phyloP scores from a whole-genome alignment of 2,888 invertebrate genomes.

The Cosmia trapezina region DNA sequence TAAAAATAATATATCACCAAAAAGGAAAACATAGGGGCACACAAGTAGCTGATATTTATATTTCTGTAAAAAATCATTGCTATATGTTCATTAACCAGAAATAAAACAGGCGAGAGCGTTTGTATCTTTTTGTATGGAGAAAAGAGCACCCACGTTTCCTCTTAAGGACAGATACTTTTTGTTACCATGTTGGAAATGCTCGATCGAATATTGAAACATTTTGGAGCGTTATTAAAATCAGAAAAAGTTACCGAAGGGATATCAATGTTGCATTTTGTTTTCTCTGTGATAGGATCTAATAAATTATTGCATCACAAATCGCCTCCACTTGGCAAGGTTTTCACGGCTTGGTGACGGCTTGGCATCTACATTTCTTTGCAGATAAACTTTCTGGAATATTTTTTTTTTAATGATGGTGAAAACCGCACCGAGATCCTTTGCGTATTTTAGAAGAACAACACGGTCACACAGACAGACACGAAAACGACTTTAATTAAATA shows the following conservation, averaged over 20 bases:
- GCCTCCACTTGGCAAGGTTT: neutral
- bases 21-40: too few species aligned
- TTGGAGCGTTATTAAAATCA: too few species aligned
- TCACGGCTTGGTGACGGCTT: neutral
- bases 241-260: neutral
- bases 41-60: too few species aligned
- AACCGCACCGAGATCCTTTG: neutral
- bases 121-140: too few species aligned
- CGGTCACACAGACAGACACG: neutral
- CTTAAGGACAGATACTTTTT: too few species aligned
- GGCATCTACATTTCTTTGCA: neutral
- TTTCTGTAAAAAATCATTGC: too few species aligned
- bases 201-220: neutral
- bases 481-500: neutral
- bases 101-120: too few species aligned
- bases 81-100: too few species aligned
- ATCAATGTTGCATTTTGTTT: neutral
- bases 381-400: neutral
- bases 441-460: neutral
- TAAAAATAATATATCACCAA: too few species aligned
- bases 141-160: too few species aligned
- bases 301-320: neutral
- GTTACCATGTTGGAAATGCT: too few species aligned
- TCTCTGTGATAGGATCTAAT: neutral
- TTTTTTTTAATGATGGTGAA: neutral